Conservation (phyloP, 1,140 invertebrate genomes). For the Drosophila mauritiana region DNA sequence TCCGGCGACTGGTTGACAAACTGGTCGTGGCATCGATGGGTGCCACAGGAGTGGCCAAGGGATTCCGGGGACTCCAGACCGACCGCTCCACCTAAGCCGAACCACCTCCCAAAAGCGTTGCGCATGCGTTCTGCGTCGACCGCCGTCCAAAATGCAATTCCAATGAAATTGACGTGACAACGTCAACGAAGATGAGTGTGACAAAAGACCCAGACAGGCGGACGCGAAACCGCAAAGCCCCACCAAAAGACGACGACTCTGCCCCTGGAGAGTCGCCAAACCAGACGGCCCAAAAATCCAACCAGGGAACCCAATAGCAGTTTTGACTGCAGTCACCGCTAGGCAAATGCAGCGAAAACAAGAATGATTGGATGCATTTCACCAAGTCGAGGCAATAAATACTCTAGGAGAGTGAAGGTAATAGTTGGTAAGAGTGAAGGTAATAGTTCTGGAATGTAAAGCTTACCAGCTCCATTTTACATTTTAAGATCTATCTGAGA, state of each 20-base stretch:
- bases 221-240: conserved; percentile 55
- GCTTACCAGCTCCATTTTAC: too few relatives aligned
- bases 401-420: background rate
- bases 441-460: background rate
- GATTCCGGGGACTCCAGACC: conserved; percentile 9
- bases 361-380: conserved; percentile 16
- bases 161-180: conserved; percentile 76
- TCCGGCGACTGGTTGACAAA: conserved; percentile 70
- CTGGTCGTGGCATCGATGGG: conserved; percentile 48
- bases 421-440: too few relatives aligned
- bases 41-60: conserved; percentile 12
- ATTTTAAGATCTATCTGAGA: too few relatives aligned
- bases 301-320: conserved; percentile 19
- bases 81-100: background rate
- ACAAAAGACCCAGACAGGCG: conserved; percentile 69
- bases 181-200: conserved; percentile 76
- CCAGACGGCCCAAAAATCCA: conserved; percentile 16
- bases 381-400: background rate
- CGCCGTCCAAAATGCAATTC: conserved; percentile 71
- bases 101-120: conserved; percentile 22
- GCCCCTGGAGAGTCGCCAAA: conserved; percentile 1
- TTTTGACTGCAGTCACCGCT: conserved; percentile 25
- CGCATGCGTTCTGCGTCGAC: conserved; percentile 64
- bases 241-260: conserved; percentile 32
- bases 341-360: conserved; percentile 51